Evolutionary conservation across 2,888 invertebrate species (phyloP), one percentile per base, ranked within the genome.

Genomic region (Euspilapteryx auroguttella): DNA sequence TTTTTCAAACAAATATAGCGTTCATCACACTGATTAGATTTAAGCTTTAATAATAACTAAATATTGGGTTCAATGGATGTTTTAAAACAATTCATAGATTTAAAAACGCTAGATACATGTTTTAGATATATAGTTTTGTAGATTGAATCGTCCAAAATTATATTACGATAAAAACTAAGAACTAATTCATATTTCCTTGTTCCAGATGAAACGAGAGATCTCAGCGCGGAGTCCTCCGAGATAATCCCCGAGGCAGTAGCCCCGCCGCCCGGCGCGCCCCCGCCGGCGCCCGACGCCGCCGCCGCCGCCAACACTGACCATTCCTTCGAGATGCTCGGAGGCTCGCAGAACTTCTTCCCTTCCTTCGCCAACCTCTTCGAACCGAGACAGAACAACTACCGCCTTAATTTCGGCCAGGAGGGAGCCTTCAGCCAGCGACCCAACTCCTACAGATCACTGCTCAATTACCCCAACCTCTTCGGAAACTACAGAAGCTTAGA

Each of bases 311-410:
- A 59, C 33, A 47, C 55, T 14, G 76, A 77, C 33, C 79, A 78
- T 43, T 78, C 78, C 12, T 51, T 79, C 33, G 81, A 82, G 45
- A 75, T 79, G 10, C 62, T 79, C 12, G 68, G 69, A 10, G 63
- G 65, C 29, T 80, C 81, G 27, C 86, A 87, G 47, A 85, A 82
- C 26, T 89, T 88, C 59, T 89, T 87, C 61, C 89, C 90, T 0
- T 81, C 88, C 0, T 91, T 87, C 48, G 81, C 83, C 2, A 83
- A 82, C 40, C 61, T 83, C 8, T 87, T 85, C 45, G 78, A 83
- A 37, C 78, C 79, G 25, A 52, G 69, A 21, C 62, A 55, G 79
- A 81, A 1, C 35, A 63, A 61, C 43, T 61, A 81, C 33, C 82
- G 85, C 14, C 78, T 81, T 21, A 81, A 80, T 31, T 80, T 78